Conservation (phyloP, 2,113 vertebrate species). For the Alethe diademata region DNA sequence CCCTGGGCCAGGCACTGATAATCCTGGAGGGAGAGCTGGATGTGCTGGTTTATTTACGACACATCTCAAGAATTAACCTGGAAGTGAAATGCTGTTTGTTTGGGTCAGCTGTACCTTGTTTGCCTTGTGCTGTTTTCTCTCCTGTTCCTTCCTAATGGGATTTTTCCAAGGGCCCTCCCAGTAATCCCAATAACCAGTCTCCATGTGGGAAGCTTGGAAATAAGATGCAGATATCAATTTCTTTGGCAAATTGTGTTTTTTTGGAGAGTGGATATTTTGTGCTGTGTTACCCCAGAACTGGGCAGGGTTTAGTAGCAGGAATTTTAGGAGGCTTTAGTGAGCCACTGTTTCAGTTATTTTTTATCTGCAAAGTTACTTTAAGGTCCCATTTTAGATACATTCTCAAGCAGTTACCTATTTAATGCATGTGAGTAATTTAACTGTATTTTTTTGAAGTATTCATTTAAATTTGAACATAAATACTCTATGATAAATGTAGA, state of each 20-base stretch:
- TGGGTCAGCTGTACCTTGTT: background rate
- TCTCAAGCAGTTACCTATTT: background rate
- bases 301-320: background rate
- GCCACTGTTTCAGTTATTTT: background rate
- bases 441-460: background rate
- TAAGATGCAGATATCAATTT: accelerated
- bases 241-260: accelerated
- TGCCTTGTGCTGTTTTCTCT: background rate
- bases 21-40: background rate
- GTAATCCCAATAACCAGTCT: accelerated
- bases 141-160: background rate
- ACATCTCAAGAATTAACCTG: background rate
- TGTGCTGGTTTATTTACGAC: background rate
- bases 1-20: background rate
- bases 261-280: background rate
- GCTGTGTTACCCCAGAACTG: background rate
- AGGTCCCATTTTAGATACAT: background rate
- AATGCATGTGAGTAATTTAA: background rate
- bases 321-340: background rate
- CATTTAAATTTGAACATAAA: background rate
- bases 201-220: background rate
- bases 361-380: background rate
- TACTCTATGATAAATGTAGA: background rate
- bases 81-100: background rate
- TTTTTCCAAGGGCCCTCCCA: background rate